These are phyloP conservation scores for Graptemys geographica DNA, from an alignment of 2,797 vertebrate genomes.

Conservation along the genomic window DNA sequence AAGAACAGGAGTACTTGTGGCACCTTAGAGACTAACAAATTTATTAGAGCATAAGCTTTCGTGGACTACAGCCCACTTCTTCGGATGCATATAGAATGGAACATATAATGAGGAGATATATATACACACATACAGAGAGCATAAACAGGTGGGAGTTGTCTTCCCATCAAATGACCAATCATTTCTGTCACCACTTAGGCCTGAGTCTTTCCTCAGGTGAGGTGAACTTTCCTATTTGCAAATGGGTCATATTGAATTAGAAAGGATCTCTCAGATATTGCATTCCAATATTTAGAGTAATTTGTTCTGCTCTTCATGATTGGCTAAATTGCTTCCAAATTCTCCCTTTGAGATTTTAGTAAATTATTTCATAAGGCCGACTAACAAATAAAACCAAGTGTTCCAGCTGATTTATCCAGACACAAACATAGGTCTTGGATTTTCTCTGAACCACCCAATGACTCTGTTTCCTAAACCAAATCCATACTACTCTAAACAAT, in stretches of 20 bases:
- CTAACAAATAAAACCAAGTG: conserved; percentile 25
- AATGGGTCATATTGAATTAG: neutral
- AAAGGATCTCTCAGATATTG: neutral
- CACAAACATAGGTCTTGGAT: neutral
- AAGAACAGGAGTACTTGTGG: no score
- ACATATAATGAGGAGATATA: no score
- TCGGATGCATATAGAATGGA: no score
- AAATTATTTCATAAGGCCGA: conserved; percentile 11
- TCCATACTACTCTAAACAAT: neutral
- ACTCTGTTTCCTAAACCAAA: conserved; percentile 24
- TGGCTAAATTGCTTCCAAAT: neutral
- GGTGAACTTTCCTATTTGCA: conserved; percentile 27
- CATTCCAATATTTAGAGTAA: conserved; percentile 1
- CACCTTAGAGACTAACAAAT: no score
- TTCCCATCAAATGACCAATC: neutral
- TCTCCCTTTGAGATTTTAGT: conserved; percentile 3
- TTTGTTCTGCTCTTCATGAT: neutral
- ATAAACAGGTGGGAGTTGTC: no score
- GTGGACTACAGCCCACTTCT: no score
- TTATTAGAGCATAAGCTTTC: no score
- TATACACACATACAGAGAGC: no score
- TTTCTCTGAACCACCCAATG: neutral
- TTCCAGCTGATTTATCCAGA: conserved; percentile 12
- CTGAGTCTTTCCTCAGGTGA: neutral
- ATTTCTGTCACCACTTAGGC: neutral